These are phyloP conservation scores for Pitangus sulphuratus DNA, from an alignment of 2,797 vertebrate species.

Conservation along the genomic window DNA sequence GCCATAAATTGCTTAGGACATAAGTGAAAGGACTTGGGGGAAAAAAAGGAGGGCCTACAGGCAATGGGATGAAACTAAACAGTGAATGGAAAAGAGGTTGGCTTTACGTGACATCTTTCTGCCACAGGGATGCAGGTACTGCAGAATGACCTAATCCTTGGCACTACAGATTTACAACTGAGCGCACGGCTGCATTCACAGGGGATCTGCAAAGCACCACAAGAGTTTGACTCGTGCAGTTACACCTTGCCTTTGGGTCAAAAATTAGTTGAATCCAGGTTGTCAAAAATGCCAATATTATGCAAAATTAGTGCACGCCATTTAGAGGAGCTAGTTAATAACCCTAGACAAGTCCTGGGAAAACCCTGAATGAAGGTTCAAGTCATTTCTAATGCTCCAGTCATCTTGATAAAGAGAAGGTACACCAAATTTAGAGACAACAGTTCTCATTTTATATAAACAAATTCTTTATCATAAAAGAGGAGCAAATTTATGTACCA, in stretches of 20 bases:
- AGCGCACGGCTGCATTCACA: rapidly evolving
- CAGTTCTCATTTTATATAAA: background rate
- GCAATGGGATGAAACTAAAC: background rate
- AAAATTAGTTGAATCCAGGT: background rate
- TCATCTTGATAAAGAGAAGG: background rate
- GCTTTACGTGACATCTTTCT: background rate
- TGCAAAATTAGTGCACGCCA: background rate
- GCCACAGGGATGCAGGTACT: background rate
- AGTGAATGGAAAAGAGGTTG: background rate
- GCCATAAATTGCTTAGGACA: background rate
- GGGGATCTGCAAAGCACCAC: background rate
- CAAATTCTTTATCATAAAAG: background rate
- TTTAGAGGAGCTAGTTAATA: background rate
- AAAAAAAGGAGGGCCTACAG: background rate
- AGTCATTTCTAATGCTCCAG: background rate
- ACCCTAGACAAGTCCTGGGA: background rate
- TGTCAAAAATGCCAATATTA: background rate
- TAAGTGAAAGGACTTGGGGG: background rate
- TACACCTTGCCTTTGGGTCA: background rate
- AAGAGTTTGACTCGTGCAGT: background rate
- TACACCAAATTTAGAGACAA: background rate
- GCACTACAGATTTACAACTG: background rate
- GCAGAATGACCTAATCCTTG: background rate
- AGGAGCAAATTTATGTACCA: background rate
- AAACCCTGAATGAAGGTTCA: background rate